Percentiles rank a stretch among this genome's conserved stretches.
phyloP scores from a whole-genome alignment of 2,113 vertebrate species.

The Chelonoidis abingdonii region DNA sequence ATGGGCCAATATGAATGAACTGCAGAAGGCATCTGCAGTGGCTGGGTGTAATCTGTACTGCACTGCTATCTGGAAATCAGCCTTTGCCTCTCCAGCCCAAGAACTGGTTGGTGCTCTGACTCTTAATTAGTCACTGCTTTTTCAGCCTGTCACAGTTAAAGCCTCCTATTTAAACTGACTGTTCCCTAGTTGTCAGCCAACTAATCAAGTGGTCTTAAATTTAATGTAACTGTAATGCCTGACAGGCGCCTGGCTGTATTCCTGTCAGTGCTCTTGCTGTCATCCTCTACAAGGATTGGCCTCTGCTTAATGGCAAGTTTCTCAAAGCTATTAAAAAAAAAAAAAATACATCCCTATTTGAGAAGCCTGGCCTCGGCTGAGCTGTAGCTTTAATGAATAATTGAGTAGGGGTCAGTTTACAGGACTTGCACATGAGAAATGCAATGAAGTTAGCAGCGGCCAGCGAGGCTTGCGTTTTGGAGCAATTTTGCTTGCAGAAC shows the following conservation, averaged over 20 bases:
- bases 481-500: not conserved
- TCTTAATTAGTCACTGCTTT: accelerated
- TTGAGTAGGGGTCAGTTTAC: slow-evolving; percentile 72
- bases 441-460: slow-evolving; percentile 9
- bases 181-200: not conserved
- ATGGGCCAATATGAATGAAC: not conserved
- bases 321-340: slow-evolving; percentile 24
- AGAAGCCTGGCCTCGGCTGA: slow-evolving; percentile 46
- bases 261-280: slow-evolving; percentile 3
- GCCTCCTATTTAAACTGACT: not conserved
- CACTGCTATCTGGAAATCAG: not conserved
- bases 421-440: slow-evolving; percentile 48
- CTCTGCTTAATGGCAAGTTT: not conserved
- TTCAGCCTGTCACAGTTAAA: not conserved
- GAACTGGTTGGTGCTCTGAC: not conserved
- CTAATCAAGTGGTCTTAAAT: not conserved
- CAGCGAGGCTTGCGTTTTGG: not conserved
- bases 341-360: slow-evolving; percentile 21
- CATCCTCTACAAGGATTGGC: slow-evolving; percentile 10
- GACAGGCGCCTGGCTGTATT: slow-evolving; percentile 15
- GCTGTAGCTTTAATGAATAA: slow-evolving; percentile 66
- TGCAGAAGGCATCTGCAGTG: not conserved
- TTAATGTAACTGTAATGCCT: not conserved
- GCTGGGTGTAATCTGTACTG: not conserved
- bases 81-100: accelerated